Evolutionary conservation across 2,888 invertebrate species (phyloP).

Genomic region (Epistrophe eligans): DNA sequence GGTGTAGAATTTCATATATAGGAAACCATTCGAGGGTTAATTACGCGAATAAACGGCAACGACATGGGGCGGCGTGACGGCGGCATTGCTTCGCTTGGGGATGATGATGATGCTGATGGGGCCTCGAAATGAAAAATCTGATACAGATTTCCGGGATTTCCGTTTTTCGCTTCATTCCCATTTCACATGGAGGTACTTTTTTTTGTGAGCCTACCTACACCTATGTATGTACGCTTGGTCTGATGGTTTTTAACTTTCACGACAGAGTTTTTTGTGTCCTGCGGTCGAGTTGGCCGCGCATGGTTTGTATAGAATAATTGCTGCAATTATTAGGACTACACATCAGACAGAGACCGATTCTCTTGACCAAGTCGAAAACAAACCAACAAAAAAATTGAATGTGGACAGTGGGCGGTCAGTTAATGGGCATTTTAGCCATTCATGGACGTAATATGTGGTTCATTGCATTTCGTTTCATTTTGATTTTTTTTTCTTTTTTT

Average conservation of each 20-base stretch:
- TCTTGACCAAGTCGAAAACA: conserved; percentile 4
- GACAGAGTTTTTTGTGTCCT: conserved; percentile 45
- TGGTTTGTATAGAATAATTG: conserved; percentile 64
- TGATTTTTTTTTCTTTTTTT: conserved; percentile 43
- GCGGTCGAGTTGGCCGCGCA: conserved; percentile 25
- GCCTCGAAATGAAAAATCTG: conserved; percentile 58
- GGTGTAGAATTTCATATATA: conserved; percentile 25
- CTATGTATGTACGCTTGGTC: background rate
- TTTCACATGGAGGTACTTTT: background rate
- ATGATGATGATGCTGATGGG: conserved; percentile 8
- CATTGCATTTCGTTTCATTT: conserved; percentile 73
- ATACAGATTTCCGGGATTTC: conserved; percentile 60
- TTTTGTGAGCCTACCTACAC: background rate
- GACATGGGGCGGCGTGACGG: conserved; percentile 7
- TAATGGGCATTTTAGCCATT: conserved; percentile 73
- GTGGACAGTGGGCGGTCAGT: conserved; percentile 59
- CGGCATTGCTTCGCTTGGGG: conserved; percentile 9
- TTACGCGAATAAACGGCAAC: conserved; percentile 71
- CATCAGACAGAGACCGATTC: conserved; percentile 19
- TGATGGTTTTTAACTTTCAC: conserved; percentile 21
- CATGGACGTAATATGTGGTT: conserved; percentile 73
- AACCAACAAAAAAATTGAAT: conserved; percentile 3
- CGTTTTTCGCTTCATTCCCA: conserved; percentile 37
- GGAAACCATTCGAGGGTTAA: conserved; percentile 65
- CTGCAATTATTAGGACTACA: conserved; percentile 68